These are phyloP conservation scores for Xestoiulus laeticollis DNA, from an alignment of 2,888 invertebrate genomes.

Conservation along the genomic window DNA sequence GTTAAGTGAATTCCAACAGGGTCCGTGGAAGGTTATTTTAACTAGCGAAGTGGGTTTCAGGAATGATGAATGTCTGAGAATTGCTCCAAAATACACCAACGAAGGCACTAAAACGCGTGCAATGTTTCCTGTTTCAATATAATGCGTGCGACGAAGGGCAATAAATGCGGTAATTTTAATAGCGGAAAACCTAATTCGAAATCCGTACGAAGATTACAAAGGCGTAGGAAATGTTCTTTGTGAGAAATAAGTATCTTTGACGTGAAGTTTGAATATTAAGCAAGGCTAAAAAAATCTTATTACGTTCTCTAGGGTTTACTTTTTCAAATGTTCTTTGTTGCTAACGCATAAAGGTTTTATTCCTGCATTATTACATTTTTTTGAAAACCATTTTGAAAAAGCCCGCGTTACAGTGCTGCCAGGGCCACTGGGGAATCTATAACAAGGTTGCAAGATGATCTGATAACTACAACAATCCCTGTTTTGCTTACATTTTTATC, in stretches of 20 bases:
- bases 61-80: slow-evolving; percentile 23
- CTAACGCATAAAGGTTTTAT: neutral
- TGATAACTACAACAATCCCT: no score
- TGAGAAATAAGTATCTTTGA: neutral
- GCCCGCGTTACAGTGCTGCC: no score
- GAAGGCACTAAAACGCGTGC: neutral
- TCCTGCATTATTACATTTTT: neutral
- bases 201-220: neutral
- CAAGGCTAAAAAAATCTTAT: neutral
- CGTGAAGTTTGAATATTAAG: neutral
- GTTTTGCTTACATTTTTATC: no score
- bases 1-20: slow-evolving; percentile 15
- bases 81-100: slow-evolving; percentile 3
- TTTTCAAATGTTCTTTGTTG: neutral
- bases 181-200: neutral
- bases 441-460: no score
- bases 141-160: neutral
- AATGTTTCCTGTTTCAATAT: slow-evolving; percentile 15
- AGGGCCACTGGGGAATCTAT: no score
- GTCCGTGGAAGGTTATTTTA: neutral
- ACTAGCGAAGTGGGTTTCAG: neutral
- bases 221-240: neutral
- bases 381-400: no score
- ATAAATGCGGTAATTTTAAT: slow-evolving; percentile 21
- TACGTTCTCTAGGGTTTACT: neutral